Percentiles rank a stretch among this genome's conserved stretches.
phyloP scores from a whole-genome alignment of 2,797 vertebrate genomes.

The Threskiornis aethiopicus region DNA sequence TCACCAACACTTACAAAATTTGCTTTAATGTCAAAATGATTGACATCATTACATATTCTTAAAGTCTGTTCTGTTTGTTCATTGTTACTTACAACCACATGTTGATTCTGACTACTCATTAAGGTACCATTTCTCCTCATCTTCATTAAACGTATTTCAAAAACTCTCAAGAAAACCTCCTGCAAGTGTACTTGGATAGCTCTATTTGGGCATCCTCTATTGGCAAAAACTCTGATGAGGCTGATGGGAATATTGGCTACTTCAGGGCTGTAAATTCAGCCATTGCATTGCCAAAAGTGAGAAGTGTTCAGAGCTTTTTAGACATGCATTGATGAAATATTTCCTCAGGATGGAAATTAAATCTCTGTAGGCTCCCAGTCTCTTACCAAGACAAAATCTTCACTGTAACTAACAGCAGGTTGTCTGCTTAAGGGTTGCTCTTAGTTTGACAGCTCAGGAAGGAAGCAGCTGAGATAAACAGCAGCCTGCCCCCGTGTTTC shows the following conservation, averaged over 20 bases:
- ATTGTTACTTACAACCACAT: not conserved
- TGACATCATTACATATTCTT: not conserved
- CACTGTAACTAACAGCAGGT: not conserved
- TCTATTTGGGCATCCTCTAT: not conserved
- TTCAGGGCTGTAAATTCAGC: not conserved
- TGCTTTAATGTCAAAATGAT: not conserved
- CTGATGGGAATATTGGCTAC: not conserved
- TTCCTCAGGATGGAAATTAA: not conserved
- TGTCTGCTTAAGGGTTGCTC: not conserved
- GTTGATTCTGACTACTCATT: not conserved
- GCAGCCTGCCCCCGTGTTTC: not conserved
- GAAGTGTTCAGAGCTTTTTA: not conserved
- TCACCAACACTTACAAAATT: not conserved
- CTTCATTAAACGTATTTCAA: not conserved
- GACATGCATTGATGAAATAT: not conserved
- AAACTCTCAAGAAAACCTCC: not conserved
- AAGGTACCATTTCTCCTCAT: not conserved
- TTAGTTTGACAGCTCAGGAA: not conserved
- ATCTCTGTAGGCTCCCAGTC: not conserved
- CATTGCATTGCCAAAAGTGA: not conserved
- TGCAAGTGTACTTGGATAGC: not conserved
- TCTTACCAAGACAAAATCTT: not conserved
- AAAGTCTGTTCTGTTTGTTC: not conserved
- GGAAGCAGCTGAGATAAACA: not conserved
- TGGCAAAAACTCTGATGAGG: not conserved